These are phyloP conservation scores for Formica aserva DNA, from an alignment of 2,888 invertebrate species.

Conservation along the genomic window DNA sequence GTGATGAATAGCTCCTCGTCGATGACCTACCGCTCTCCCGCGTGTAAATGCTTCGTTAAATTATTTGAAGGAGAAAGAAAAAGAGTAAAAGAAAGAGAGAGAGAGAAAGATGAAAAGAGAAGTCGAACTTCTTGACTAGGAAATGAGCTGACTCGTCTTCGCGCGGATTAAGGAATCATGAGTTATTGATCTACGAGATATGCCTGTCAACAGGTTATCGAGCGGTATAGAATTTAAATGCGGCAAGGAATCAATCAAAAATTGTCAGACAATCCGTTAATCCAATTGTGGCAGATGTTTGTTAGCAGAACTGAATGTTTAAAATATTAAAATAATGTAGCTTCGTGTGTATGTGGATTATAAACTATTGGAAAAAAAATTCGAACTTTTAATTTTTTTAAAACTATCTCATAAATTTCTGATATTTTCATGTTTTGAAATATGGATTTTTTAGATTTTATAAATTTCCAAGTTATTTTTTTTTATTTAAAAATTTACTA, in stretches of 20 bases:
- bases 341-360: background rate
- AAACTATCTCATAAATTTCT: background rate
- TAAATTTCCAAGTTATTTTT: background rate
- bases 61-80: constrained; percentile 2
- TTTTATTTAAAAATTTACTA: background rate
- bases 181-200: constrained; percentile 21
- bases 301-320: background rate
- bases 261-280: background rate
- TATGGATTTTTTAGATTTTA: background rate
- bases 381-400: background rate
- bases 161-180: constrained; percentile 19
- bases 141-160: constrained; percentile 48
- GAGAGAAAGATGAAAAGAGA: background rate
- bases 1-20: constrained; percentile 76
- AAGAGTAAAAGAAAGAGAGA: background rate
- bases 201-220: constrained; percentile 19
- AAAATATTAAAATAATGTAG: background rate
- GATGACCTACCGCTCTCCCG: constrained; percentile 68
- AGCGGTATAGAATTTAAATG: background rate
- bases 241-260: background rate
- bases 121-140: constrained; percentile 59
- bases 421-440: background rate
- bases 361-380: background rate
- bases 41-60: constrained; percentile 65
- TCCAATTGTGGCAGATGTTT: background rate